A percentile compares a stretch with the other conserved stretches of the same genome.
These are phyloP conservation scores for Mylabris sibirica DNA, from an alignment of 2,888 invertebrate genomes.

Conservation along the genomic window DNA sequence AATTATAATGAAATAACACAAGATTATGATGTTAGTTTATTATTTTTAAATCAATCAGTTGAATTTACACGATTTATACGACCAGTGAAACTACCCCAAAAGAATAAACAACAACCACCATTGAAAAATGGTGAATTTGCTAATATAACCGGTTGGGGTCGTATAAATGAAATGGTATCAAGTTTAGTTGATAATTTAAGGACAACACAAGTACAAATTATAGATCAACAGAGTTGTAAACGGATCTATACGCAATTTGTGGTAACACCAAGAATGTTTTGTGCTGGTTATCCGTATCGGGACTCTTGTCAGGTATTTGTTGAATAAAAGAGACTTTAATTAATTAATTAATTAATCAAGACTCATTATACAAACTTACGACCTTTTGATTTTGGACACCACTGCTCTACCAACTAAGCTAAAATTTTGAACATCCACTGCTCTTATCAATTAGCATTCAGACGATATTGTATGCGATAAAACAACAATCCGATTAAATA, in stretches of 20 bases:
- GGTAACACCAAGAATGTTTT: slow-evolving; percentile 22
- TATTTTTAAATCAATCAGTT: slow-evolving; percentile 13
- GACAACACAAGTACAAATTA: slow-evolving; percentile 16
- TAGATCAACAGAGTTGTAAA: slow-evolving; percentile 9
- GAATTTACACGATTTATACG: slow-evolving; percentile 7
- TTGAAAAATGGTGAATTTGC: slow-evolving; percentile 18
- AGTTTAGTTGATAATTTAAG: slow-evolving; percentile 7
- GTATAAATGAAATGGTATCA: not conserved
- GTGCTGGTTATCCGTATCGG: slow-evolving; percentile 21
- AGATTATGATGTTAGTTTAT: slow-evolving; percentile 25
- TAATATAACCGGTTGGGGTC: slow-evolving; percentile 26
- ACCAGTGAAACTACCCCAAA: slow-evolving; percentile 20
- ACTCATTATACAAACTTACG: too few species aligned
- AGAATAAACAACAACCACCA: not conserved
- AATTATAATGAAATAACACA: not conserved
- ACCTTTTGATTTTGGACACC: too few species aligned
- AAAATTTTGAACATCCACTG: too few species aligned
- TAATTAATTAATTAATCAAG: too few species aligned
- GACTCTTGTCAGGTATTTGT: slow-evolving; percentile 22
- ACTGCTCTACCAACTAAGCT: too few species aligned
- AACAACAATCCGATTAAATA: too few species aligned
- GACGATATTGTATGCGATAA: too few species aligned
- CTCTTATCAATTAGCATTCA: too few species aligned
- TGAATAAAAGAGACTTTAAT: not conserved
- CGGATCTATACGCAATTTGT: slow-evolving; percentile 3